These are phyloP conservation scores for Notodonta dromedarius DNA, from an alignment of 2,888 invertebrate genomes.

Conservation along the genomic window DNA sequence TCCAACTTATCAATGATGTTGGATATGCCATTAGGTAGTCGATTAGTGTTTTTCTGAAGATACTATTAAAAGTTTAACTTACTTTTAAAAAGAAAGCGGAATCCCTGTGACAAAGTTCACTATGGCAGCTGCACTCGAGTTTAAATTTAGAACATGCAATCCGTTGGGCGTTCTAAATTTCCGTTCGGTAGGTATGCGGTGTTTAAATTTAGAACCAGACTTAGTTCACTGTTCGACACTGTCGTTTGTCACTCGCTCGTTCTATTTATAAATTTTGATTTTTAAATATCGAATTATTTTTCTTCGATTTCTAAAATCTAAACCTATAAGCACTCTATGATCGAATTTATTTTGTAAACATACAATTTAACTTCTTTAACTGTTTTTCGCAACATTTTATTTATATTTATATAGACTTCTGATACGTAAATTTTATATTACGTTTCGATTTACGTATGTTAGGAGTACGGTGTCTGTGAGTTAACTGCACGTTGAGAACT, in stretches of 20 bases:
- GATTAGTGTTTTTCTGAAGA: background rate
- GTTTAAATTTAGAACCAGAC: conserved; percentile 78
- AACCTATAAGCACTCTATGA: background rate
- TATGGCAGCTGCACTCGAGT: conserved; percentile 76
- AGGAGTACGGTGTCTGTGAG: conserved; percentile 53
- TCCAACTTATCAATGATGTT: too few relatives aligned
- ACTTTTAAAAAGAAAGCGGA: conserved; percentile 59
- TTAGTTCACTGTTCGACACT: conserved; percentile 80
- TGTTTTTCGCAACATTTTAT: background rate
- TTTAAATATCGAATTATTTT: conserved; percentile 1
- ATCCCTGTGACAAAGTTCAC: conserved; percentile 75
- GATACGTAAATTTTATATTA: conserved; percentile 28
- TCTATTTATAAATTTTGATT: conserved; percentile 61
- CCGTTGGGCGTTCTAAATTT: conserved; percentile 80
- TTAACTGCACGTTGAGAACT: conserved; percentile 55
- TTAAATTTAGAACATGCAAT: conserved; percentile 78
- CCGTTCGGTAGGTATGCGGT: conserved; percentile 76
- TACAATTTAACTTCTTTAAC: background rate
- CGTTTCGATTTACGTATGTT: conserved; percentile 51
- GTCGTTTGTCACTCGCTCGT: conserved; percentile 74
- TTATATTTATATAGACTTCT: conserved; percentile 21
- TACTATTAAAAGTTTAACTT: conserved; percentile 28
- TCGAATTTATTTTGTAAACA: background rate
- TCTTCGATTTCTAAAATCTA: background rate
- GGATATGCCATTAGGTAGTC: too few relatives aligned